Evolutionary conservation across 2,888 invertebrate species (phyloP), one percentile per base, ranked within the genome.

Genomic region (Isotomurus palustris): DNA sequence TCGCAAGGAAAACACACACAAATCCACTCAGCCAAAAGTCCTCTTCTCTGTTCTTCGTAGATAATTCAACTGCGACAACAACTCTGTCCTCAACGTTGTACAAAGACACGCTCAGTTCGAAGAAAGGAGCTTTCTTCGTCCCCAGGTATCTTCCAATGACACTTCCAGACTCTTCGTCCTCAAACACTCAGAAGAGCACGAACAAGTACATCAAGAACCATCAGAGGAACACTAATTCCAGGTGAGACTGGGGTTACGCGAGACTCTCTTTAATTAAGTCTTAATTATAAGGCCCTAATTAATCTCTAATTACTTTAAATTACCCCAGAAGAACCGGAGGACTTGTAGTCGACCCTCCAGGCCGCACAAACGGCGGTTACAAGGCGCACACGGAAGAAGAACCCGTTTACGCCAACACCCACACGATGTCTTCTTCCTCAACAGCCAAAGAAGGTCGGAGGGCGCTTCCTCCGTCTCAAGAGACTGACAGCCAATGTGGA

Each of bases 31-130:
- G 56, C n/a, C 50, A 52, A 1, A 60, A 59, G 36, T 66, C 58
- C 44, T 66, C 66, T 14, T 64, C 68, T 12, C 44, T 68, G 21
- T 68, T 68, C 40, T 68, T 60, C 52, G 61, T 68, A 32, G 68
- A 68, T 41, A 52, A 43, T 35, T 27, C 47, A 21, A 22, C 38
- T 12, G 40, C 27, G 3, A 48, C 55, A n/a, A 44, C 47, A 21
- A 24, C 29, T 12, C 19, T n/a, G 36, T 19, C 38, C 14, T 25
- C 40, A 2, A 22, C 24, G 17, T n/a, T 24, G 21, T 22, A 48
- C 14, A 17, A 38, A 24, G 54, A 48, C 24, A 45, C 40, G 28
- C 21, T 48, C 28, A 36, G 22, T 2, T 25, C 14, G 6, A 22
- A 24, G 17, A 54, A 53, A 8, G 36, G 50, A 6, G 48, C 40